These are phyloP conservation scores for Latheticus oryzae DNA, from an alignment of 2,888 invertebrate species.

Conservation along the genomic window DNA sequence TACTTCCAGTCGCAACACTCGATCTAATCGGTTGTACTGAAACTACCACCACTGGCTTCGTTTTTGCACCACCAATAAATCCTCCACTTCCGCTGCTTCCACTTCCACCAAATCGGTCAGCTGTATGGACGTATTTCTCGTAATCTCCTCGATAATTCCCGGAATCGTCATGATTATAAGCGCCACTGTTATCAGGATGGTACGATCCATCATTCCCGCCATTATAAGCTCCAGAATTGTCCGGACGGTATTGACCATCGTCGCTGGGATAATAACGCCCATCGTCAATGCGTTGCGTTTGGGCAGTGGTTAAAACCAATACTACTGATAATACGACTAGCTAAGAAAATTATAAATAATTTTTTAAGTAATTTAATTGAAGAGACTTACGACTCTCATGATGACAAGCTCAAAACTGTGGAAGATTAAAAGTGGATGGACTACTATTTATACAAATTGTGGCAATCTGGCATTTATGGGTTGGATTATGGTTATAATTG, in stretches of 20 bases:
- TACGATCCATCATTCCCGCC: slow-evolving; percentile 34
- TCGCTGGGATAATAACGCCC: slow-evolving; percentile 13
- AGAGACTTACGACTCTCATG: slow-evolving; percentile 32
- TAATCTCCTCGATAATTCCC: slow-evolving; percentile 66
- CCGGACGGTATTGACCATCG: slow-evolving; percentile 30
- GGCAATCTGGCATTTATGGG: slow-evolving; percentile 19
- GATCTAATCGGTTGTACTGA: slow-evolving; percentile 34
- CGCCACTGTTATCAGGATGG: slow-evolving; percentile 47
- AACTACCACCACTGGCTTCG: slow-evolving; percentile 10
- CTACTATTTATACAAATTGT: slow-evolving; percentile 32
- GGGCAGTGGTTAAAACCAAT: slow-evolving; percentile 18
- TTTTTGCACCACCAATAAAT: slow-evolving; percentile 1
- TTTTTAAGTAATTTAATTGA: too few species aligned
- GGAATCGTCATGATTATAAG: slow-evolving; percentile 65
- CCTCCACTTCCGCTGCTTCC: slow-evolving; percentile 50
- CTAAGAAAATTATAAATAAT: slow-evolving; percentile 23
- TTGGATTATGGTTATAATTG: slow-evolving; percentile 24
- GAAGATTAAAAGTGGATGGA: slow-evolving; percentile 8
- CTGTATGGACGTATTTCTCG: slow-evolving; percentile 32
- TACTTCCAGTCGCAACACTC: neutral
- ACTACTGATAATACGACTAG: slow-evolving; percentile 12
- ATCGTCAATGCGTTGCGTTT: slow-evolving; percentile 10
- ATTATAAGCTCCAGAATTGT: slow-evolving; percentile 38
- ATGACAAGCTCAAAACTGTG: slow-evolving; percentile 18
- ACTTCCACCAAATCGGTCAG: slow-evolving; percentile 29